Evolutionary conservation across 2,113 vertebrate species (phyloP), one percentile per base, ranked within the genome.

Genomic region (Spea bombifrons): DNA sequence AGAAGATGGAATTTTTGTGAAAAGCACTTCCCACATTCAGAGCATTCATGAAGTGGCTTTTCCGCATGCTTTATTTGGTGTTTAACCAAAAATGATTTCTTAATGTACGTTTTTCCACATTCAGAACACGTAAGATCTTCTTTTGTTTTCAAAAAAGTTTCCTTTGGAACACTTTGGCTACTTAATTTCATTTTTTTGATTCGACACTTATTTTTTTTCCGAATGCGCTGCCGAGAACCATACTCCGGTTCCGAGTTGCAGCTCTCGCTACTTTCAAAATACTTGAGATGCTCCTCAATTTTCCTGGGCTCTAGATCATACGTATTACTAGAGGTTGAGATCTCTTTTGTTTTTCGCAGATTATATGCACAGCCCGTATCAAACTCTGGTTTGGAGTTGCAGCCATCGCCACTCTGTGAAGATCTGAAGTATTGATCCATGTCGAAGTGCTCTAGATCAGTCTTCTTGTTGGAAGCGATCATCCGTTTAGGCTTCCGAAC

Each of bases 21-120:
- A 10, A 88, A 85, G 15, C 64, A 71, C 63, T 83, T 86, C 5
- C 83, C 84, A 80, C 85, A 87, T 30, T 85, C 76, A 16, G 82
- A 17, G 77, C 83, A 88, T 30, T 81, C 84, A 66, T 83, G 82
- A 8, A 84, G 75, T 64, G 85, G 83, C 63, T 83, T 83, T 0
- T 9, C 8, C 12, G 71, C 49, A n/a, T 75, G 44, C 10, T 66
- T 85, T 75, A 46, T 65, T 17, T 82, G 71, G 50, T 66, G 83
- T 49, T 50, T 70, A 7, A 50, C 67, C 67, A 70, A 46, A 49
- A 3, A 70, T 8, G n/a, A 8, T 12, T 70, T 70, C 47, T 70
- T 70, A 13, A 16, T n/a, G 17, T 70, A 70, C 6, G 5, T 7
- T 9, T 70, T 70, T 8, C 47, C 67, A 8, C 67, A 70, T 7